Percentiles rank a stretch among this genome's conserved stretches.
These are phyloP conservation scores for Drosophila nannoptera DNA, from an alignment of 1,140 invertebrate genomes.

Conservation along the genomic window DNA sequence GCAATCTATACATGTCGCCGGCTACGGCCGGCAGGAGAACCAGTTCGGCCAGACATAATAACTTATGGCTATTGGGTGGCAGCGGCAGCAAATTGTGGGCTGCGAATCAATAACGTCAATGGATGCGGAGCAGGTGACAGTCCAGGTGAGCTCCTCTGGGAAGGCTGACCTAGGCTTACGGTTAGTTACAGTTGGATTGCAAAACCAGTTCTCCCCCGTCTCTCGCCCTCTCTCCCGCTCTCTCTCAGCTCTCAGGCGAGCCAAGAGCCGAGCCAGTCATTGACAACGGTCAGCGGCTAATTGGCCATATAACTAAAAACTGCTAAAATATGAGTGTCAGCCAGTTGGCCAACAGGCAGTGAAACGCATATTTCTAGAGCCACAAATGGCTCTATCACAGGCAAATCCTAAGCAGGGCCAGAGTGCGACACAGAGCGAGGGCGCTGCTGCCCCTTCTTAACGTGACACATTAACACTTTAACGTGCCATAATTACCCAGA, in stretches of 20 bases:
- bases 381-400: slow-evolving; percentile 62
- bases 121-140: slow-evolving; percentile 66
- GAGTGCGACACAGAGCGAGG: not conserved
- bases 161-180: slow-evolving; percentile 35
- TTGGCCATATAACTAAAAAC: slow-evolving; percentile 66
- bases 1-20: slow-evolving; percentile 66
- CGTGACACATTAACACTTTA: slow-evolving; percentile 77
- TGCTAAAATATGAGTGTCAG: slow-evolving; percentile 61
- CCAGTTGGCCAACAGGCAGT: slow-evolving; percentile 17
- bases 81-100: slow-evolving; percentile 63
- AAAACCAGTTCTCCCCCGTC: slow-evolving; percentile 7
- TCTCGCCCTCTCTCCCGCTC: too few species aligned
- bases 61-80: slow-evolving; percentile 74
- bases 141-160: slow-evolving; percentile 21
- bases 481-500: slow-evolving; percentile 74
- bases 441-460: slow-evolving; percentile 52
- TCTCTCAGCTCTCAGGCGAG: too few species aligned
- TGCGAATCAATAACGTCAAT: slow-evolving; percentile 71
- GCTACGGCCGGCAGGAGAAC: slow-evolving; percentile 39
- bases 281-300: slow-evolving; percentile 59
- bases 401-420: slow-evolving; percentile 30
- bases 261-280: slow-evolving; percentile 13
- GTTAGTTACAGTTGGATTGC: slow-evolving; percentile 46
- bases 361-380: slow-evolving; percentile 40
- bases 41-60: slow-evolving; percentile 68